A percentile compares a stretch with the other conserved stretches of the same genome.
Evolutionary conservation across 2,113 vertebrate genomes (phyloP).

Genomic region (Reinhardtius hippoglossoides): DNA sequence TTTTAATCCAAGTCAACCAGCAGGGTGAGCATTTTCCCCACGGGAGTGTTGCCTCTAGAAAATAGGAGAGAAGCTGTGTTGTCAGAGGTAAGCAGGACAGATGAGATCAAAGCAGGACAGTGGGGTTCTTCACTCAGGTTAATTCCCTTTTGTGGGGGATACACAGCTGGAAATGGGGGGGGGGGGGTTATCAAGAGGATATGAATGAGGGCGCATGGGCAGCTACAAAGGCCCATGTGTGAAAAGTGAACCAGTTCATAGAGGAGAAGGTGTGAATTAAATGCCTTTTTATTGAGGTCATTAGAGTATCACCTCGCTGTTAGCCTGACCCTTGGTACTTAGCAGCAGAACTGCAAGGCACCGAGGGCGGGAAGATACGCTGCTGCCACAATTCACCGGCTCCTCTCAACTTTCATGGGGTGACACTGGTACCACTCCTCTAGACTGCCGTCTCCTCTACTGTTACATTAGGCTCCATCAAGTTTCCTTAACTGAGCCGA

Average conservation of each 20-base stretch:
- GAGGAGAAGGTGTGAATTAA: conserved; percentile 75
- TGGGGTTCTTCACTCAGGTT: conserved; percentile 24
- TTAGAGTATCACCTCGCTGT: conserved; percentile 77
- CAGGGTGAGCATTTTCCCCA: conserved; percentile 62
- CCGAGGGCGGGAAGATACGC: conserved; percentile 30
- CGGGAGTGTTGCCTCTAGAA: not conserved
- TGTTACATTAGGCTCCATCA: not conserved
- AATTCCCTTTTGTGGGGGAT: conserved; percentile 26
- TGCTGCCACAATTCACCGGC: conserved; percentile 16
- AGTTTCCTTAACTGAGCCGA: not conserved
- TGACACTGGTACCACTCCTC: conserved; percentile 3
- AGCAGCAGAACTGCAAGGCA: conserved; percentile 63
- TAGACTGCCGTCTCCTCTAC: not conserved
- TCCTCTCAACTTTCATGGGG: conserved; percentile 21
- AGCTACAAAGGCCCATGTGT: conserved; percentile 71
- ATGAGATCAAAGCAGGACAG: conserved; percentile 67
- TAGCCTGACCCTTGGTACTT: conserved; percentile 66
- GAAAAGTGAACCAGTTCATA: conserved; percentile 66
- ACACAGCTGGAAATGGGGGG: conserved; percentile 38
- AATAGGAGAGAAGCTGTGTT: not conserved
- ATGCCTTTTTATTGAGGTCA: conserved; percentile 77
- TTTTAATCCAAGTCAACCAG: conserved; percentile 51
- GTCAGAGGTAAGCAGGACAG: conserved; percentile 11
- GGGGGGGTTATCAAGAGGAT: conserved; percentile 70
- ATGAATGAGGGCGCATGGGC: conserved; percentile 61